A percentile compares a stretch with the other conserved stretches of the same genome.
Conservation (phyloP, 1,140 invertebrate species). For the Helicoverpa armigera region DNA sequence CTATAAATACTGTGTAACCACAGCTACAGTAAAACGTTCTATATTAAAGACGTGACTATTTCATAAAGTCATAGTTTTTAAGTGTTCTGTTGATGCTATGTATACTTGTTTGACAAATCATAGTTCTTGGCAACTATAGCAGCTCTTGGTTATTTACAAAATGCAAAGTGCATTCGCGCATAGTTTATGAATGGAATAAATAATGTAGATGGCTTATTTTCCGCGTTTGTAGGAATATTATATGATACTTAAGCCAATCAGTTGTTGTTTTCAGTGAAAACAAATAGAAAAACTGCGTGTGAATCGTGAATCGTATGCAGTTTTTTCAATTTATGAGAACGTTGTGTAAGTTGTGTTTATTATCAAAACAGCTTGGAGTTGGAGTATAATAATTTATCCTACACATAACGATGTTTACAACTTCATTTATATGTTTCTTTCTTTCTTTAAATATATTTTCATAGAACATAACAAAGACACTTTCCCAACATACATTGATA, state of each 20-base stretch:
- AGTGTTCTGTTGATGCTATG: neutral
- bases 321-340: no score
- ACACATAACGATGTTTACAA: no score
- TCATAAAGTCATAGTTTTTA: neutral
- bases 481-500: constrained; percentile 2
- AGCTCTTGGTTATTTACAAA: neutral
- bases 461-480: neutral
- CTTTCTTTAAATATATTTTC: neutral
- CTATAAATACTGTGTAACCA: no score
- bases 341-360: no score
- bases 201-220: neutral
- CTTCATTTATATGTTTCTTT: no score
- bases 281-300: neutral
- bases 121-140: constrained; percentile 3
- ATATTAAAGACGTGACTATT: no score
- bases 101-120: neutral
- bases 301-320: no score
- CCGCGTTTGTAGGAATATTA: neutral
- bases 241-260: no score
- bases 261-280: neutral
- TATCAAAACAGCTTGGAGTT: no score
- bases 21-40: no score
- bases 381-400: no score
- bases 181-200: neutral
- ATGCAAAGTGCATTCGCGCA: neutral